Percentiles rank a stretch among this genome's conserved stretches.
Conservation (phyloP, 2,888 invertebrate genomes). For the Salpingus planirostris region DNA sequence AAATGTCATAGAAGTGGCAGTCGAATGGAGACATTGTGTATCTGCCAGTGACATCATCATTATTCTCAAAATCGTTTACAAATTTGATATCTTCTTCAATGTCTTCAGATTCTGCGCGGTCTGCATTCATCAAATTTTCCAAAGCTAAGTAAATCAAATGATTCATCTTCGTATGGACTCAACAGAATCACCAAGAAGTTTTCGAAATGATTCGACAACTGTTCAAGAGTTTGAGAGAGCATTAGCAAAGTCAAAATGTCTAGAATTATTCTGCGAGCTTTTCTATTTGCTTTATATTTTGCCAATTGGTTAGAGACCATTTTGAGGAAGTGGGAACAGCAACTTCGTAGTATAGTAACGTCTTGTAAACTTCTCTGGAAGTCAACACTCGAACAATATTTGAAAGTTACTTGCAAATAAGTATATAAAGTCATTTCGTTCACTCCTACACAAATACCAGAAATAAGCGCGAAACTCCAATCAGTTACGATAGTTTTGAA, state of each 20-base stretch:
- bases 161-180: not conserved
- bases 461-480: not conserved
- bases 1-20: not conserved
- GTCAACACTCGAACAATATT: not conserved
- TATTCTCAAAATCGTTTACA: not conserved
- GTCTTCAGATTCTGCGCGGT: not conserved
- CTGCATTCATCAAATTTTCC: not conserved
- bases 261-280: not conserved
- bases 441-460: not conserved
- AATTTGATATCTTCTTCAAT: not conserved
- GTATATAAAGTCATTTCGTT: not conserved
- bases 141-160: not conserved
- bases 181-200: not conserved
- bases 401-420: not conserved
- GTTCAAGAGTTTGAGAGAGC: not conserved
- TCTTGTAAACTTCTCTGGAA: not conserved
- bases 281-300: not conserved
- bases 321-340: not conserved
- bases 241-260: not conserved
- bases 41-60: not conserved
- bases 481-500: not conserved
- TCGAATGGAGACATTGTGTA: not conserved
- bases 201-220: not conserved
- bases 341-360: not conserved
- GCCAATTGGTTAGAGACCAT: not conserved